Evolutionary conservation across 1,140 invertebrate genomes (phyloP).

Genomic region (Drosophila pseudoananassae): DNA sequence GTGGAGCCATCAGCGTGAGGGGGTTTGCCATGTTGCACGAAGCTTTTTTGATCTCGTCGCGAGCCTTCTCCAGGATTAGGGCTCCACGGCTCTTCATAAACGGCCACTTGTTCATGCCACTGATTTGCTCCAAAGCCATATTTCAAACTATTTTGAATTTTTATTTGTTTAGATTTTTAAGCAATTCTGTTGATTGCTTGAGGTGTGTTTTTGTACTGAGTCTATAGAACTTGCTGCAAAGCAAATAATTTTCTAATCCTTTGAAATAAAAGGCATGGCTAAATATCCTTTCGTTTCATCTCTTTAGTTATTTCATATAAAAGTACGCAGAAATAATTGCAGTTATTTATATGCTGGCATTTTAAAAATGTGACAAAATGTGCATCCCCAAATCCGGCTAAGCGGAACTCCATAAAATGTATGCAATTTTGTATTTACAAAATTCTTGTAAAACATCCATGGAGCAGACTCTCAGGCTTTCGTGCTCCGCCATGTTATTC

Average conservation of each 20-base stretch:
- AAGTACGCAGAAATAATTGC: neutral
- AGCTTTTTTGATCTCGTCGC: constrained; percentile 48
- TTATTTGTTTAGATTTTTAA: neutral
- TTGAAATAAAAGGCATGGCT: neutral
- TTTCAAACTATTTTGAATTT: neutral
- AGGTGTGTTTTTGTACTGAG: no score
- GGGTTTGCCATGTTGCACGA: constrained; percentile 87
- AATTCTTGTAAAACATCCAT: constrained; percentile 41
- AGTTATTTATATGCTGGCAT: neutral
- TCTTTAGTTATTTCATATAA: neutral
- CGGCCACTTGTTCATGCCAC: constrained; percentile 85
- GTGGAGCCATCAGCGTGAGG: constrained; percentile 87
- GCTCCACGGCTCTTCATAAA: constrained; percentile 80
- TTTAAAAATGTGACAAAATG: neutral
- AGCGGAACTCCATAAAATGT: constrained; percentile 36
- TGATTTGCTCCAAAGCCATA: constrained; percentile 87
- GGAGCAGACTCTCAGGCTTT: constrained; percentile 5
- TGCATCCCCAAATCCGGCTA: neutral
- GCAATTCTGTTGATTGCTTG: no score
- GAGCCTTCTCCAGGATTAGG: neutral
- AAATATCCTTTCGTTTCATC: neutral
- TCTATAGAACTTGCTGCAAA: neutral
- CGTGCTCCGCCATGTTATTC: neutral
- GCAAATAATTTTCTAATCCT: no score
- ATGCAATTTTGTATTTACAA: constrained; percentile 34